Conservation (phyloP, 2,888 invertebrate species). For the Oeneis ivallda region DNA sequence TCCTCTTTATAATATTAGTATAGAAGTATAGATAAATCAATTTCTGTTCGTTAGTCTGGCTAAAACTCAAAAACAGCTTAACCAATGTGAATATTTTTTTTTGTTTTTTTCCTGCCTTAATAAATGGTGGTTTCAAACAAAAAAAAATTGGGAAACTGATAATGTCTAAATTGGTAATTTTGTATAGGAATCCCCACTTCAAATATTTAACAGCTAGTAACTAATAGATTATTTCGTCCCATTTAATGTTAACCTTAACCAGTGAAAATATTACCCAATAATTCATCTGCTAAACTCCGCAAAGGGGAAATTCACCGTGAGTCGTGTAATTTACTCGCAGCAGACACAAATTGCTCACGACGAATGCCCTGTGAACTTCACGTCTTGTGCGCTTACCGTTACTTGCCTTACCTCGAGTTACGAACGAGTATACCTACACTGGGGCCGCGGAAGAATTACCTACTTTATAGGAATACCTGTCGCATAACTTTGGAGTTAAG, state of each 20-base stretch:
- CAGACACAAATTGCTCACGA: slow-evolving; percentile 37
- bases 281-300: slow-evolving; percentile 7
- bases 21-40: too few relatives aligned
- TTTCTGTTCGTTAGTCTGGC: too few relatives aligned
- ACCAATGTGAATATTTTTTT: too few relatives aligned
- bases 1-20: too few relatives aligned
- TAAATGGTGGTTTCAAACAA: too few relatives aligned
- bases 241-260: background rate
- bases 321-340: slow-evolving; percentile 30
- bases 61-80: too few relatives aligned
- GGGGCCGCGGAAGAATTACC: slow-evolving; percentile 27
- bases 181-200: too few relatives aligned
- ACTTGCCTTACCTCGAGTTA: slow-evolving; percentile 19
- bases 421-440: background rate
- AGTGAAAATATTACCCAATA: background rate
- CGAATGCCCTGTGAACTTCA: slow-evolving; percentile 40
- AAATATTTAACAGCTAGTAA: too few relatives aligned
- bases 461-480: background rate
- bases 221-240: background rate
- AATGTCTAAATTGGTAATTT: too few relatives aligned
- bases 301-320: slow-evolving; percentile 1
- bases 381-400: slow-evolving; percentile 35
- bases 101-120: too few relatives aligned
- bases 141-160: too few relatives aligned
- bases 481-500: background rate